A percentile compares a stretch with the other conserved stretches of the same genome.
phyloP scores from a whole-genome alignment of 1,140 invertebrate genomes.

The Sweltsa coloradensis region DNA sequence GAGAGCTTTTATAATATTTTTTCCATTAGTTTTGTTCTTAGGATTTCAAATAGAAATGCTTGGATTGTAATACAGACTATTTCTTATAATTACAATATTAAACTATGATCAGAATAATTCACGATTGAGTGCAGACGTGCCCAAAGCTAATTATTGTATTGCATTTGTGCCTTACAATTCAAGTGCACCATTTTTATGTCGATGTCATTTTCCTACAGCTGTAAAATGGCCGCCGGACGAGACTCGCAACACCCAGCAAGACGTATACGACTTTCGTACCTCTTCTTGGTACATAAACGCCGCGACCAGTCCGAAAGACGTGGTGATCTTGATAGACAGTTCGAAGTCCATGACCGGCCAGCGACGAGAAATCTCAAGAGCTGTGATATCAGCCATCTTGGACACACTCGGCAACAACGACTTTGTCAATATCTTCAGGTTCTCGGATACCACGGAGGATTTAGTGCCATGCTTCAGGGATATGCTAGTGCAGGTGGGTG shows the following conservation, averaged over 20 bases:
- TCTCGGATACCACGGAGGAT: constrained; percentile 59
- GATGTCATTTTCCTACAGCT: constrained; percentile 37
- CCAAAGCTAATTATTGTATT: no score
- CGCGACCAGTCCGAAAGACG: constrained; percentile 91
- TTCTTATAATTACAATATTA: no score
- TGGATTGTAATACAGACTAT: no score
- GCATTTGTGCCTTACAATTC: no score
- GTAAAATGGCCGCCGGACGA: constrained; percentile 62
- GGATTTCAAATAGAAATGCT: no score
- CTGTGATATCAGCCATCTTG: constrained; percentile 74
- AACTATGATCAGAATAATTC: no score
- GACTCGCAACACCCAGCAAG: constrained; percentile 28
- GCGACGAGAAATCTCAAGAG: constrained; percentile 68
- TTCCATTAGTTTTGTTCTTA: no score
- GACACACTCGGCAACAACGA: constrained; percentile 94
- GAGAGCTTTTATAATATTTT: no score
- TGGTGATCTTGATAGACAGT: constrained; percentile 84
- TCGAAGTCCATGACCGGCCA: constrained; percentile 82
- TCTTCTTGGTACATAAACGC: constrained; percentile 90
- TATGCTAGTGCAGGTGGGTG: constrained; percentile 60
- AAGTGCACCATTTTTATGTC: no score
- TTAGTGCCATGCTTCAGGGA: constrained; percentile 79
- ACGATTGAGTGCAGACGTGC: no score
- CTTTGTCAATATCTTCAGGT: constrained; percentile 88
- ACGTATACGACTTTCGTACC: constrained; percentile 78